A percentile compares a stretch with the other conserved stretches of the same genome.
Evolutionary conservation across 64 coral and sea anemone species (phyloP).

Genomic region (Actinia equina): DNA sequence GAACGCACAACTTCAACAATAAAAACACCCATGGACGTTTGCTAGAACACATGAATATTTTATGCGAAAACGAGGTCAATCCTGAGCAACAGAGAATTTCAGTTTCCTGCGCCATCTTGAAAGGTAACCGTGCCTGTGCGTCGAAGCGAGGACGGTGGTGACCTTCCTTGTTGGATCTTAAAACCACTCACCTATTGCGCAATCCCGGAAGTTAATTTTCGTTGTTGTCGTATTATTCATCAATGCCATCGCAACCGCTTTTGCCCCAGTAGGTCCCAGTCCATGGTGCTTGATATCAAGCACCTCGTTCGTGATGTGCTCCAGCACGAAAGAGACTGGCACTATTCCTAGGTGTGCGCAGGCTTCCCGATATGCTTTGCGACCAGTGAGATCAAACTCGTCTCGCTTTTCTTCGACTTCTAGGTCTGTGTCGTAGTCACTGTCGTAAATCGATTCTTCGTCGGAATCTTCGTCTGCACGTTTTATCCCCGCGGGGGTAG

Average conservation of each 20-base stretch:
- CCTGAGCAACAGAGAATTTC: no score
- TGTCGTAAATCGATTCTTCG: constrained; percentile 31
- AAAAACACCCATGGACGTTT: no score
- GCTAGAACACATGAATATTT: no score
- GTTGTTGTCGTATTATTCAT: constrained; percentile 76
- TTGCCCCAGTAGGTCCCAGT: constrained; percentile 81
- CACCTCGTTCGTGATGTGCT: constrained; percentile 58
- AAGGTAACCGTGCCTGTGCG: no score
- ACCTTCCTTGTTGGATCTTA: background rate
- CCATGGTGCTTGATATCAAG: constrained; percentile 89
- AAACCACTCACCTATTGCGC: constrained; percentile 63
- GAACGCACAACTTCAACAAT: no score
- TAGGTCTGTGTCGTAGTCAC: constrained; percentile 74
- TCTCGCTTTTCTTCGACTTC: constrained; percentile 51
- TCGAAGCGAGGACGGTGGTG: no score
- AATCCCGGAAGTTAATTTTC: constrained; percentile 76
- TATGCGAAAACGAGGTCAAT: no score
- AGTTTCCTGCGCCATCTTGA: no score
- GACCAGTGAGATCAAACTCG: constrained; percentile 80
- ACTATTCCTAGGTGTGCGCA: constrained; percentile 74
- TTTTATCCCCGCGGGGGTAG: background rate
- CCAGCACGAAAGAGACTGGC: constrained; percentile 81
- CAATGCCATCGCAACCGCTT: constrained; percentile 61
- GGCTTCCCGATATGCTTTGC: constrained; percentile 64
- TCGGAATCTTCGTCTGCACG: background rate